phyloP scores from a whole-genome alignment of 1,140 invertebrate species.

The Scaptomyza graminum region DNA sequence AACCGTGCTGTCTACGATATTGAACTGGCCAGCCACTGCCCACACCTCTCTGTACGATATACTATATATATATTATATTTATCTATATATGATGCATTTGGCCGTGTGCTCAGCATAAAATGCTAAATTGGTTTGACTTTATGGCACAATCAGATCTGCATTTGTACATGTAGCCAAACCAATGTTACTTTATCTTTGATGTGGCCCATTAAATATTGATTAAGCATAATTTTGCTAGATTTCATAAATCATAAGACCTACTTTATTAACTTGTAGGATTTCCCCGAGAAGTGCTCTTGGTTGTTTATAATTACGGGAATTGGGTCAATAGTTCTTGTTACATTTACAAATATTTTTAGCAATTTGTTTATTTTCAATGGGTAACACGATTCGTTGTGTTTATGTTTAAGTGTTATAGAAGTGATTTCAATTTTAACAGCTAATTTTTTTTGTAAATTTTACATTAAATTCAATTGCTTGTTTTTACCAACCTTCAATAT shows the following conservation, averaged over 20 bases:
- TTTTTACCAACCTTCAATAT: no score
- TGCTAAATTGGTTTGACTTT: slow-evolving; percentile 12
- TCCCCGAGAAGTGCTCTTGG: not conserved
- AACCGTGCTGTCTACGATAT: slow-evolving; percentile 42
- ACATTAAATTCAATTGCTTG: not conserved
- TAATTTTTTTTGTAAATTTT: slow-evolving; percentile 21
- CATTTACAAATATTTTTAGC: slow-evolving; percentile 29
- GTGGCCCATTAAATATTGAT: slow-evolving; percentile 13
- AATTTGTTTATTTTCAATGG: slow-evolving; percentile 28
- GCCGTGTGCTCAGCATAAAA: slow-evolving; percentile 26
- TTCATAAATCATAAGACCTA: not conserved
- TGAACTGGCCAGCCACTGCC: slow-evolving; percentile 15
- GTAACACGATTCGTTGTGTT: not conserved
- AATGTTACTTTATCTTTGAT: slow-evolving; percentile 16
- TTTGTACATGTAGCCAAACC: not conserved
- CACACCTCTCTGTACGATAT: slow-evolving; percentile 16
- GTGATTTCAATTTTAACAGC: slow-evolving; percentile 37
- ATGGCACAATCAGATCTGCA: slow-evolving; percentile 27
- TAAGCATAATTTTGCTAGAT: not conserved
- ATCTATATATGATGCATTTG: not conserved
- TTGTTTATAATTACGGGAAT: slow-evolving; percentile 56
- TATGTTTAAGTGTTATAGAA: slow-evolving; percentile 11
- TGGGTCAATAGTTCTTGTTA: slow-evolving; percentile 55
- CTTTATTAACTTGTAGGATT: not conserved
- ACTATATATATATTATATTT: slow-evolving; percentile 9